Base-by-base conservation (phyloP, 2,113 vertebrate species). In the Syrrhaptes paradoxus region DNA sequence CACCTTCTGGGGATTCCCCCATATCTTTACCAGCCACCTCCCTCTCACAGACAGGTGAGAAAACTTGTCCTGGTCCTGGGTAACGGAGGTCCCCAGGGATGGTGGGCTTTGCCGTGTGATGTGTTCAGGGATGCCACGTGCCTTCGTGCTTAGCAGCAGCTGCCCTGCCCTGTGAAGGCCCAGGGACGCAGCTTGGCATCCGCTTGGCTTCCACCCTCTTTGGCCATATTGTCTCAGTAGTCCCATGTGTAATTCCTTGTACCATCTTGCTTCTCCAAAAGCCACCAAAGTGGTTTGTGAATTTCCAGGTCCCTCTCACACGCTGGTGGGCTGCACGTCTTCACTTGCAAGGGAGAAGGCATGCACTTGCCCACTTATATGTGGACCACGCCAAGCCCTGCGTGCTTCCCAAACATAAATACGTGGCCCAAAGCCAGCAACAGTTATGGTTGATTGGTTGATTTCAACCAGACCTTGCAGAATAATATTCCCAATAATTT, bases 401-500 rank as follows among this genome's bases (percentile, higher is more conserved):
- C 0, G 0, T 52, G 13, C 43, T 80, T 68, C 41, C 32, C 8
- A 72, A 49, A 73, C 18, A 8, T 41, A 75, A 74, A 65, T 32
- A 25, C 6, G 6, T 12, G 22, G 6, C 36, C 13, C 7, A 14
- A 59, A 45, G 22, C 54, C 24, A 68, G 25, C 3, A 77, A 29
- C 63, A 77, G 7, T 68, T 65, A 7, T 14, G 0, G 0, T 7
- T 36, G 19, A 34, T 62, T 65, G 0, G 0, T 7, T 36, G 19
- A 34, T 62, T 65, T 77, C 17, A 90, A 9, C 10, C 19, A 55
- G 36, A 17, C 32, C n/a, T 67, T 38, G 58, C 28, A 70, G 68
- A 87, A 22, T 57, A 48, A 46, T 55, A 55, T 41, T 71, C 21
- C 21, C 41, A 41, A 86, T 36, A 36, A 36, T 7, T 79, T 46